Conservation (phyloP, 2,113 vertebrate species). For the Sphyrna mokarran region DNA sequence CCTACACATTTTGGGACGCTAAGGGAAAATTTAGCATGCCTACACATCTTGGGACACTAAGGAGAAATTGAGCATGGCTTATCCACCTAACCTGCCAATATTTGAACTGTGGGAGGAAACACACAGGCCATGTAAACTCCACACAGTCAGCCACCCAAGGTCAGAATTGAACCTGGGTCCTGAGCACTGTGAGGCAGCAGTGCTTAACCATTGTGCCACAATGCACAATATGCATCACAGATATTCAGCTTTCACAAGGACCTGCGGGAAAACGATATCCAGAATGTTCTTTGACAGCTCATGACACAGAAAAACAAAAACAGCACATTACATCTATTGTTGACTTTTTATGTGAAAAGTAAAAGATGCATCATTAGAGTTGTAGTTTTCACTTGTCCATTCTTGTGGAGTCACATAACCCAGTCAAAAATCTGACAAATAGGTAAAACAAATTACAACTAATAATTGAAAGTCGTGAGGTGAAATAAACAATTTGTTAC, state of each 20-base stretch:
- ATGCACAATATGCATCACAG: background rate
- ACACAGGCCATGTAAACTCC: too few species aligned
- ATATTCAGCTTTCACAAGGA: background rate
- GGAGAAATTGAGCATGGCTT: too few species aligned
- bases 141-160: too few species aligned
- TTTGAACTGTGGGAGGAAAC: too few species aligned
- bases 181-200: too few species aligned
- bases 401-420: background rate
- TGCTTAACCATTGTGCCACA: too few species aligned
- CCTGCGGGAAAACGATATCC: background rate
- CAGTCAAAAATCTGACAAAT: background rate
- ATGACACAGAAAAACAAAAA: background rate
- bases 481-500: background rate
- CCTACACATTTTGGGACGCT: too few species aligned
- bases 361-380: background rate
- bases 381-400: background rate
- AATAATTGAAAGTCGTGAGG: background rate
- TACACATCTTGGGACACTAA: too few species aligned
- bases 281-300: background rate
- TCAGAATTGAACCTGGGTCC: too few species aligned
- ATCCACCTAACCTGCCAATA: too few species aligned
- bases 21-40: too few species aligned
- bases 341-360: background rate
- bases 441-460: background rate
- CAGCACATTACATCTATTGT: background rate